Evolutionary conservation across 2,113 vertebrate genomes (phyloP).

Genomic region (Nestor notabilis): DNA sequence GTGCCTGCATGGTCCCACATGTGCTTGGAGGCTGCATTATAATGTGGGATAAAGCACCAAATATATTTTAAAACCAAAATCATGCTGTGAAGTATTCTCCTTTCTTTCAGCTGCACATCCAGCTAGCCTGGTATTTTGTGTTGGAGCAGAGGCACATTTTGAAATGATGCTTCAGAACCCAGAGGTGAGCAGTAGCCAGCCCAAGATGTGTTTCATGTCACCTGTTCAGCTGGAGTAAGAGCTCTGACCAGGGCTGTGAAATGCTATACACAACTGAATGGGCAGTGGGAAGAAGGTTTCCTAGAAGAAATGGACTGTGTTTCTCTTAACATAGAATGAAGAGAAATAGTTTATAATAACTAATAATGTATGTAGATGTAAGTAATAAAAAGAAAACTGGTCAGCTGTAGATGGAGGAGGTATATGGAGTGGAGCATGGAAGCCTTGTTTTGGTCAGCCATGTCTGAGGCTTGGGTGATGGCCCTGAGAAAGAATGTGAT

Average conservation of each 20-base stretch:
- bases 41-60: background rate
- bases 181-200: background rate
- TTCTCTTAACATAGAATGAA: background rate
- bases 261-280: fast-evolving
- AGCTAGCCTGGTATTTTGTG: background rate
- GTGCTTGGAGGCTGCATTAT: fast-evolving
- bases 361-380: background rate
- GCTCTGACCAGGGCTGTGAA: background rate
- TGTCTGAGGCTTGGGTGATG: background rate
- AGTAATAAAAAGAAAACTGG: background rate
- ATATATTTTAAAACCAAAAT: background rate
- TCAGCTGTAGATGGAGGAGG: background rate
- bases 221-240: background rate
- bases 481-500: background rate
- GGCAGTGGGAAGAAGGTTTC: too few relatives aligned
- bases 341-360: background rate
- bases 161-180: background rate
- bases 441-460: background rate
- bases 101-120: background rate
- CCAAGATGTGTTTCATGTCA: background rate
- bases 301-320: background rate
- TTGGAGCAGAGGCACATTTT: background rate
- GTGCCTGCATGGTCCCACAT: fast-evolving
- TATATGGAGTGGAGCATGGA: background rate
- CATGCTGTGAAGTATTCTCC: background rate